phyloP scores from a whole-genome alignment of 2,888 invertebrate species.

The Heliconius aoede region DNA sequence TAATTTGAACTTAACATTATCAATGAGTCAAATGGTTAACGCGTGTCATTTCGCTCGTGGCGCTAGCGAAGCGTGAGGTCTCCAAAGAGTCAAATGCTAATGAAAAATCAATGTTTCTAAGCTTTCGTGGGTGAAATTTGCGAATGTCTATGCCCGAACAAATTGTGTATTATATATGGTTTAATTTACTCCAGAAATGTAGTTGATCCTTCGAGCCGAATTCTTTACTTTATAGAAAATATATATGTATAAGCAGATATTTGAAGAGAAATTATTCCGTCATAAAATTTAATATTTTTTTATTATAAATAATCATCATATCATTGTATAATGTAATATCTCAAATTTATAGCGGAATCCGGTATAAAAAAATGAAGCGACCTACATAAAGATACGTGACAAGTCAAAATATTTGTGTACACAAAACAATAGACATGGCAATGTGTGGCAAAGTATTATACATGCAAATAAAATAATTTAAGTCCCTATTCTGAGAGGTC shows the following conservation, averaged over 20 bases:
- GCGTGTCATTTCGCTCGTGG: background rate
- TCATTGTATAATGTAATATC: background rate
- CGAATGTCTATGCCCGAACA: no score
- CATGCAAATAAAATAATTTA: conserved; percentile 73
- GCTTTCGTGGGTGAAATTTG: no score
- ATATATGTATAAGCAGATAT: conserved; percentile 26
- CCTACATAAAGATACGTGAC: conserved; percentile 34
- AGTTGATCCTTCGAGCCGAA: conserved; percentile 29
- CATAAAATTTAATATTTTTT: conserved; percentile 18
- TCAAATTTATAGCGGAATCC: conserved; percentile 31
- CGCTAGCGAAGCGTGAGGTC: no score
- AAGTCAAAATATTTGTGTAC: conserved; percentile 51
- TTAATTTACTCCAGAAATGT: background rate
- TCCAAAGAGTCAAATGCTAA: no score
- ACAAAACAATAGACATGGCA: conserved; percentile 56
- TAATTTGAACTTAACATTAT: background rate
- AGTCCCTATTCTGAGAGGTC: conserved; percentile 5
- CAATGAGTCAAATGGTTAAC: background rate
- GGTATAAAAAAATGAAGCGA: conserved; percentile 28
- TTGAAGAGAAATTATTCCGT: conserved; percentile 20
- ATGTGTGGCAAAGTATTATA: conserved; percentile 80
- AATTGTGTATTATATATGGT: no score
- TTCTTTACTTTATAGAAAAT: conserved; percentile 1
- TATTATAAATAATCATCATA: background rate
- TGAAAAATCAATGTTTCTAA: no score